A percentile compares a stretch with the other conserved stretches of the same genome.
phyloP scores from a whole-genome alignment of 2,888 invertebrate genomes.

The Fragum whitleyi region DNA sequence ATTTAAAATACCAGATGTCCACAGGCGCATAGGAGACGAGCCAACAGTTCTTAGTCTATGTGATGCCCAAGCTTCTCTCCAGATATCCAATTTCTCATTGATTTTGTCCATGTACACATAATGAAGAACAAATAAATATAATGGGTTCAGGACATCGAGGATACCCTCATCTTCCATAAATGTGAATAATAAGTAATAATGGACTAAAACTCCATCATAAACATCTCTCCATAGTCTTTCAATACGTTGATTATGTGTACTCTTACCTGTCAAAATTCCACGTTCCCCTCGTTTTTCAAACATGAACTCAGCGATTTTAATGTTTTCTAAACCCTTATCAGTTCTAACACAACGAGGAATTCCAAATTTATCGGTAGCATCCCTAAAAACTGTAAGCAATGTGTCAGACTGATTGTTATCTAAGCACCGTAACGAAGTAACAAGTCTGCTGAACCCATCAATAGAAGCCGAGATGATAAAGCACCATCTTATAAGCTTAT shows the following conservation, averaged over 20 bases:
- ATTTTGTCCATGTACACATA: slow-evolving; percentile 31
- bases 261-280: slow-evolving; percentile 41
- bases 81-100: slow-evolving; percentile 19
- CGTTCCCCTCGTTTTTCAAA: slow-evolving; percentile 20
- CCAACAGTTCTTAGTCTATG: slow-evolving; percentile 25
- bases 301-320: slow-evolving; percentile 41
- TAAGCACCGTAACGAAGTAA: slow-evolving; percentile 25
- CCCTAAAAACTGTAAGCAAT: slow-evolving; percentile 14
- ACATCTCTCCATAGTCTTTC: slow-evolving; percentile 43
- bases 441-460: slow-evolving; percentile 46
- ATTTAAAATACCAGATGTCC: slow-evolving; percentile 20
- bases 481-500: slow-evolving; percentile 51
- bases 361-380: slow-evolving; percentile 21
- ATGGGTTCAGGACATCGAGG: slow-evolving; percentile 18
- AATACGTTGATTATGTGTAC: slow-evolving; percentile 47
- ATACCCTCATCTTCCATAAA: slow-evolving; percentile 35
- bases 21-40: not conserved
- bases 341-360: slow-evolving; percentile 29
- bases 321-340: slow-evolving; percentile 44
- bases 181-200: slow-evolving; percentile 29
- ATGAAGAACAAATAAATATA: slow-evolving; percentile 39
- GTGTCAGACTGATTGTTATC: slow-evolving; percentile 46
- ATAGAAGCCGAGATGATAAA: slow-evolving; percentile 42
- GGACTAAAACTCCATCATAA: slow-evolving; percentile 39
- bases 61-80: slow-evolving; percentile 20